Conservation (phyloP, 2,797 vertebrate genomes). For the Acanthurus leucopareius region DNA sequence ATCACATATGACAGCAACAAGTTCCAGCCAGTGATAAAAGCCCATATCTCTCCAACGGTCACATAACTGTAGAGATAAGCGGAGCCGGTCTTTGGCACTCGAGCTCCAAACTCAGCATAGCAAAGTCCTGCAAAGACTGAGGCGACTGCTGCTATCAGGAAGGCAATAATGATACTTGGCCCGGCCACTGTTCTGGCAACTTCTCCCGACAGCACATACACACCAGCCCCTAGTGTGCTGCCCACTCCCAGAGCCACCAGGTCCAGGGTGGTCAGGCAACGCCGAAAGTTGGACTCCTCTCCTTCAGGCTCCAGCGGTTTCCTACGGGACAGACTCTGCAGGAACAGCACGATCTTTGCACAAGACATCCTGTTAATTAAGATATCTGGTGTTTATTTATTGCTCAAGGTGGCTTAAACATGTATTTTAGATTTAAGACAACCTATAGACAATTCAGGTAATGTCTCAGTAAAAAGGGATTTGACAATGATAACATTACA, state of each 20-base stretch:
- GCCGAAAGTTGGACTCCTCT: conserved; percentile 84
- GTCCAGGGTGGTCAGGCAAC: conserved; percentile 88
- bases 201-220: conserved; percentile 90
- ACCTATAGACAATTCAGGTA: background rate
- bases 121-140: conserved; percentile 90
- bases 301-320: conserved; percentile 82
- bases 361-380: conserved; percentile 73
- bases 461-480: no score
- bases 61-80: conserved; percentile 93
- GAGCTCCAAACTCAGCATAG: conserved; percentile 90
- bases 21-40: conserved; percentile 92
- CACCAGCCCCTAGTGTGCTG: conserved; percentile 87
- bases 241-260: conserved; percentile 88
- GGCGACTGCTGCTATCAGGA: conserved; percentile 89
- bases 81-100: conserved; percentile 90
- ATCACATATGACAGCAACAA: conserved; percentile 91
- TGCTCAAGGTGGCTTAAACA: background rate
- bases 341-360: conserved; percentile 67
- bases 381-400: conserved; percentile 1
- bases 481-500: no score
- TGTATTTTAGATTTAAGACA: background rate
- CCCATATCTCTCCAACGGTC: conserved; percentile 91
- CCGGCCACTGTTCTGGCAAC: conserved; percentile 88
- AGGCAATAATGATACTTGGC: conserved; percentile 89
- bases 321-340: conserved; percentile 80